Evolutionary conservation across 2,113 vertebrate species (phyloP), one percentile per base, ranked within the genome.

Genomic region (Leptodactylus fuscus): DNA sequence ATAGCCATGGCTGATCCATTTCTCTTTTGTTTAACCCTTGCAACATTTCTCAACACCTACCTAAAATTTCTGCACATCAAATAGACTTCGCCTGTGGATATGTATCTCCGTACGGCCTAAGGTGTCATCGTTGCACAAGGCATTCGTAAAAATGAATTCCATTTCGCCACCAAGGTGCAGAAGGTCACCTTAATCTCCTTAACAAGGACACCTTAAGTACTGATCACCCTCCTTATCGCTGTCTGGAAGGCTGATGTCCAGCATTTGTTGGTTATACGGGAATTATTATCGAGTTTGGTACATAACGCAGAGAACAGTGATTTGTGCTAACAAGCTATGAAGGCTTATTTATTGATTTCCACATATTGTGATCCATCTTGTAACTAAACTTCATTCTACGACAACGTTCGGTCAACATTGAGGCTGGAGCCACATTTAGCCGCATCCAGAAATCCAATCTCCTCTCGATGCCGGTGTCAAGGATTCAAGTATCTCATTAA

Each of bases 401-500:
- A 36, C 20, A 27, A 24, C 13, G 2, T 44, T n/a, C 77, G n/a
- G 22, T 15, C 77, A 55, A 60, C 74, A 34, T 22, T 9, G 81
- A 48, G 79, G 16, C 48, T n/a, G 81, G n/a, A 53, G 69, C 62
- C 36, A 49, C 48, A 71, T 38, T 82, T 38, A 51, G 67, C 81
- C 36, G 1, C 32, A 38, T 69, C 49, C 65, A 58, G 69, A 73
- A 83, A 82, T 82, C 81, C 49, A 83, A 83, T 83, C 69, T 58
- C 48, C 71, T 73, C 69, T 53, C 53, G 44, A 70, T 51, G 34
- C 10, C 29, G 4, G 48, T 73, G 46, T 73, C 67, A 73, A 55
- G 81, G 22, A 83, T 71, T 83, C 69, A 83, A 83, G 51, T 83
- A 73, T 71, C 67, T 71, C 69, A 58, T 83, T 73, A 83, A 73